Evolutionary conservation across 2,113 vertebrate genomes (phyloP), one percentile per base, ranked within the genome.

Genomic region (Ictalurus furcatus): DNA sequence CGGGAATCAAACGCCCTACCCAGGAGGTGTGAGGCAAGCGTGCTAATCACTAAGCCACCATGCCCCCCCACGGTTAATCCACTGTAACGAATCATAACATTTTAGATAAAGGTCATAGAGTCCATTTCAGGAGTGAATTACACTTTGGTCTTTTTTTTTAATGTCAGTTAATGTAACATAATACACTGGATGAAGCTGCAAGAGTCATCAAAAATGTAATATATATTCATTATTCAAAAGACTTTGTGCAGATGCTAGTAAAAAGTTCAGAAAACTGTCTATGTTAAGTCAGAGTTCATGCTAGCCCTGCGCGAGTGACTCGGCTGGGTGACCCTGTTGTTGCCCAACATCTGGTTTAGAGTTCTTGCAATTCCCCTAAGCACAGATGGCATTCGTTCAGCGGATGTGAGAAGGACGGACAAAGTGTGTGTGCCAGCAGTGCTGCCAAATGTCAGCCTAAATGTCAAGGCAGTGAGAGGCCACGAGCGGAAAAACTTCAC

Each of bases 381-480:
- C 63, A 87, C 87, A 88, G 87, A 88, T 90, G 90, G 78, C 78
- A 83, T 88, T 86, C 52, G 52, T 86, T 82, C 88, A 54, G 52
- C 54, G 37, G 73, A n/a, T 76, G 85, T 28, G 56, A 61, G 67
- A 71, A 84, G 81, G 81, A 84, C 81, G 58, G 63, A 63, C n/a
- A 84, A 44, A 84, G 81, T 84, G 81, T 69, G 40, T 85, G 63
- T 71, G 67, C 85, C 85, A 44, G 85, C 30, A 28, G 58, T 78
- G 58, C 83, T 54, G 52, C 81, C 88, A 90, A 90, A 90, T 90
- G 90, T 87, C 90, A 90, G 25, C 25, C 44, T 52, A 90, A 90
- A 90, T 90, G 87, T 90, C 90, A 89, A 74, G 67, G 85, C 82
- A 88, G 82, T 61, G 74, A 85, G 89, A 73, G 71, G 85, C 86